phyloP scores from a whole-genome alignment of 1,140 invertebrate genomes.

The Ips nitidus region DNA sequence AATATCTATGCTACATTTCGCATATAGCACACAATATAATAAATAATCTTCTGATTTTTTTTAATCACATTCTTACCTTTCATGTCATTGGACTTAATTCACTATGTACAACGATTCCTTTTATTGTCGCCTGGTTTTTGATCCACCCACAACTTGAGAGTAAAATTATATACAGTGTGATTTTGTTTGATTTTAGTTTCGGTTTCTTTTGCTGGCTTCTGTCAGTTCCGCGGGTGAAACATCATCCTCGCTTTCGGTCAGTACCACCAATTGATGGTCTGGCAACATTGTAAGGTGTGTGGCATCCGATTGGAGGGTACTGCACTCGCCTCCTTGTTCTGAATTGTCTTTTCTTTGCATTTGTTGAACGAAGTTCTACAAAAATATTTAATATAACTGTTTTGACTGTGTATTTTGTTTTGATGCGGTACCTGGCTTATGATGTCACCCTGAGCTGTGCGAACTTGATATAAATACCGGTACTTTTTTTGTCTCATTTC shows the following conservation, averaged over 20 bases:
- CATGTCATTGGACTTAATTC: too few species aligned
- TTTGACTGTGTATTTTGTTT: background rate
- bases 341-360: constrained; percentile 68
- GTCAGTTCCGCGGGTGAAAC: too few species aligned
- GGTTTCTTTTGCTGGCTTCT: too few species aligned
- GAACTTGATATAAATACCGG: constrained; percentile 84
- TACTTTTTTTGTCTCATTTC: constrained; percentile 81
- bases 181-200: too few species aligned
- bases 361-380: constrained; percentile 79
- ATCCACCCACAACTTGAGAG: too few species aligned
- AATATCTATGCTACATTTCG: too few species aligned
- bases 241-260: constrained; percentile 56
- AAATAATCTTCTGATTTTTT: too few species aligned
- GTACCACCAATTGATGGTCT: constrained; percentile 54
- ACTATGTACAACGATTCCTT: too few species aligned
- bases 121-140: too few species aligned
- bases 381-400: constrained; percentile 5
- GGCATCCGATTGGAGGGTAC: constrained; percentile 72
- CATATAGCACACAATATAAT: too few species aligned
- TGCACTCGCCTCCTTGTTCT: constrained; percentile 62
- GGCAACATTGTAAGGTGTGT: constrained; percentile 69
- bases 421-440: constrained; percentile 71
- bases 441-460: constrained; percentile 84
- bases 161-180: too few species aligned
- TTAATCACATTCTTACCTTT: too few species aligned